phyloP scores from a whole-genome alignment of 2,113 vertebrate species.

The Anguilla rostrata region DNA sequence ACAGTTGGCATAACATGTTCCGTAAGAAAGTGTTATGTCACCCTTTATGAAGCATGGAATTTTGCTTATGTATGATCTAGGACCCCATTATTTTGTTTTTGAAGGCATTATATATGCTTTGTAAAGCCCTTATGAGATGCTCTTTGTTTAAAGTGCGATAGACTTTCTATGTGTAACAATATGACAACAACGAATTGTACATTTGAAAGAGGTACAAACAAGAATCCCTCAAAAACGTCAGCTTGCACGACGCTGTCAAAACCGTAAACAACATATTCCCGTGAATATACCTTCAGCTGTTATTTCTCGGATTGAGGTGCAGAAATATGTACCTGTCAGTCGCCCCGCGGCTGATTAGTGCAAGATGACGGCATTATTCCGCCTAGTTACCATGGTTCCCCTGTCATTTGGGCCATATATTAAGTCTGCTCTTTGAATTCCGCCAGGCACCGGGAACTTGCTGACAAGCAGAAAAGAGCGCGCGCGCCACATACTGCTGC shows the following conservation, averaged over 20 bases:
- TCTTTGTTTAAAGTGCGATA: no score
- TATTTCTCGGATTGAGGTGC: not conserved
- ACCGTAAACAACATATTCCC: no score
- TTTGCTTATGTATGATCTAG: no score
- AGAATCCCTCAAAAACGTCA: not conserved
- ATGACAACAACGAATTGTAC: not conserved
- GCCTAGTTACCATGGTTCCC: not conserved
- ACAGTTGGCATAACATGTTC: no score
- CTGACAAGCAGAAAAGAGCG: conserved; percentile 30
- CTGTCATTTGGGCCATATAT: conserved; percentile 26
- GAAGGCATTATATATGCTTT: no score
- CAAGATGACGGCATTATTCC: conserved; percentile 19
- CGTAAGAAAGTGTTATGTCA: no score
- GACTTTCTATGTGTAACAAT: not conserved
- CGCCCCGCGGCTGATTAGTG: not conserved
- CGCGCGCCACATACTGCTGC: not conserved
- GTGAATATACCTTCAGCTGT: not conserved
- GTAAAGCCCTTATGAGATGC: no score
- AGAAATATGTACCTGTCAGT: not conserved
- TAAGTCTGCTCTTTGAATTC: conserved; percentile 27
- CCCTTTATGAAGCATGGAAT: no score
- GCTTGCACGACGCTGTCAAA: not conserved
- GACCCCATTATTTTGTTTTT: no score
- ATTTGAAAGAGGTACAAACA: not conserved
- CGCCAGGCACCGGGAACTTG: conserved; percentile 18